Evolutionary conservation across 1,140 invertebrate genomes (phyloP).

Genomic region (Drosophila yakuba): DNA sequence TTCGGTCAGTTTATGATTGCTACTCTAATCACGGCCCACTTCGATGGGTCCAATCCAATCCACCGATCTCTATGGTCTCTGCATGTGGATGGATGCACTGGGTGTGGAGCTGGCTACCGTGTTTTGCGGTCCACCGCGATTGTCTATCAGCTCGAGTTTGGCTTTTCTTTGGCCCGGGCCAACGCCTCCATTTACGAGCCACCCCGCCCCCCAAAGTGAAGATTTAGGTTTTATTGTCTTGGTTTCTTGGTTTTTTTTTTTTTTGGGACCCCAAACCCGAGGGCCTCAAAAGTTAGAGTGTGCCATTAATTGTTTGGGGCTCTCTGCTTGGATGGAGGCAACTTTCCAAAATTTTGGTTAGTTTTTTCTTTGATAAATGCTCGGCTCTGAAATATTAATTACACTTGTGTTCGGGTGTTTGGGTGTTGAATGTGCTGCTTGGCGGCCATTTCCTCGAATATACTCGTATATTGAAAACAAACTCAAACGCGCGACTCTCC

Average conservation of each 20-base stretch:
- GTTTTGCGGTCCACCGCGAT: conserved; percentile 42
- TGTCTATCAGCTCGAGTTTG: conserved; percentile 45
- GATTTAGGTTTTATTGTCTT: conserved; percentile 57
- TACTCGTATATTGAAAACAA: conserved; percentile 70
- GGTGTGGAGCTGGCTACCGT: conserved; percentile 38
- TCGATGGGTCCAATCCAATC: conserved; percentile 26
- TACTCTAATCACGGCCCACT: conserved; percentile 67
- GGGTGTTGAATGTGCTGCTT: conserved; percentile 71
- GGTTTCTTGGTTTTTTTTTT: not conserved
- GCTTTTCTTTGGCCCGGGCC: conserved; percentile 22
- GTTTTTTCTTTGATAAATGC: conserved; percentile 73
- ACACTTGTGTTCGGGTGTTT: conserved; percentile 54
- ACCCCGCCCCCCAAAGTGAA: not conserved
- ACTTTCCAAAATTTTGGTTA: conserved; percentile 68
- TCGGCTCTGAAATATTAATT: conserved; percentile 77
- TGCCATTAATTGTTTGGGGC: conserved; percentile 73
- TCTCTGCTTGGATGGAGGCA: conserved; percentile 29
- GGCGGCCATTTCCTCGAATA: conserved; percentile 46
- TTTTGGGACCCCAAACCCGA: conserved; percentile 11
- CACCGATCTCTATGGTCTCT: no score
- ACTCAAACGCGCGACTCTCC: conserved; percentile 43
- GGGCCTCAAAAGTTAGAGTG: conserved; percentile 51
- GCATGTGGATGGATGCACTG: not conserved
- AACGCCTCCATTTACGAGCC: conserved; percentile 25
- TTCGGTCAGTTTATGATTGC: conserved; percentile 73